phyloP scores from a whole-genome alignment of 2,113 vertebrate genomes.

The Rattus norvegicus region DNA sequence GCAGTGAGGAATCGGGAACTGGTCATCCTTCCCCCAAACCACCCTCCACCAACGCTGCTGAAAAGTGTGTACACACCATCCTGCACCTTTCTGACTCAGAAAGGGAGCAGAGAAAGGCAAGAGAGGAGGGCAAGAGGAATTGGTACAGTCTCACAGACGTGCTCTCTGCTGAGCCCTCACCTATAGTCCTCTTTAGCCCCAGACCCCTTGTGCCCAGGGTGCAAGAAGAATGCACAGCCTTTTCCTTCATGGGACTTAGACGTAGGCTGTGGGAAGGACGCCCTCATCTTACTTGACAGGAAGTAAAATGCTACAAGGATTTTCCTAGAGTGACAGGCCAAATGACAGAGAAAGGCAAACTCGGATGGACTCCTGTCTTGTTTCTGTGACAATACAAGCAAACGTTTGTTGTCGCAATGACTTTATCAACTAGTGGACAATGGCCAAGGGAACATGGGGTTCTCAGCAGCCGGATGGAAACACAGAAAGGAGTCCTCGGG shows the following conservation, averaged over 20 bases:
- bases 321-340: background rate
- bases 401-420: background rate
- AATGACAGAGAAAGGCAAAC: background rate
- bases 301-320: background rate
- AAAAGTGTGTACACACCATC: background rate
- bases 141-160: rapidly evolving
- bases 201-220: background rate
- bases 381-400: background rate
- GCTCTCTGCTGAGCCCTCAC: background rate
- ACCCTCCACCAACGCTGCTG: background rate
- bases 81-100: background rate
- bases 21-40: rapidly evolving
- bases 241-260: background rate
- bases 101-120: rapidly evolving
- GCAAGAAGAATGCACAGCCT: background rate
- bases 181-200: too few relatives aligned
- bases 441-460: rapidly evolving
- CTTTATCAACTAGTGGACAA: rapidly evolving
- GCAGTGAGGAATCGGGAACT: rapidly evolving
- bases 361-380: background rate
- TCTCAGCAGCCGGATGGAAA: background rate
- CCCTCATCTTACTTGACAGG: background rate
- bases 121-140: background rate
- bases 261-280: background rate
- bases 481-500: background rate